These are phyloP conservation scores for Mythimna pallens DNA, from an alignment of 2,888 invertebrate species.

Conservation along the genomic window DNA sequence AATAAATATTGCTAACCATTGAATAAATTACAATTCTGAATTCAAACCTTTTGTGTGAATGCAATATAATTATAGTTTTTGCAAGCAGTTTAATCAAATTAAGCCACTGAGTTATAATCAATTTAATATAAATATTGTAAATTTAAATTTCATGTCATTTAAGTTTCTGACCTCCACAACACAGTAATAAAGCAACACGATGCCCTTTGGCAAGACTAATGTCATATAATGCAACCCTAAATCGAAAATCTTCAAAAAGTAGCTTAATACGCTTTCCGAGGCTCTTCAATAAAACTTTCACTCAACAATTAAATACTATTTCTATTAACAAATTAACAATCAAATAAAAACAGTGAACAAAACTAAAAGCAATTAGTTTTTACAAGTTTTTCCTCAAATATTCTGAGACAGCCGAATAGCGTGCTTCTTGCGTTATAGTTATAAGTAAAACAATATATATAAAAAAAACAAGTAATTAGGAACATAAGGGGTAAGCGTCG, in stretches of 20 bases:
- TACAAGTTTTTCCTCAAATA: constrained; percentile 27
- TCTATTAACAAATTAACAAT: constrained; percentile 12
- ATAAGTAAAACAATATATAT: constrained; percentile 48
- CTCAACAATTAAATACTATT: constrained; percentile 4
- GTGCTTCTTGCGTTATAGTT: constrained; percentile 34
- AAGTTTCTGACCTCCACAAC: not conserved
- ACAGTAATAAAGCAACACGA: not conserved
- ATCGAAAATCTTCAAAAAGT: too few relatives aligned
- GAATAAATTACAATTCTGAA: not conserved
- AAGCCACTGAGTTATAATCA: not conserved
- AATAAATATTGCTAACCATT: not conserved
- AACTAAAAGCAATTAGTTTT: constrained; percentile 22
- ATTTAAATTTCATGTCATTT: too few relatives aligned
- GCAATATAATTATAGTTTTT: not conserved
- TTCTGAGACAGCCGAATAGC: constrained; percentile 35
- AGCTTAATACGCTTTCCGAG: not conserved
- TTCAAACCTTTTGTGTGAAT: not conserved
- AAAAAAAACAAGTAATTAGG: constrained; percentile 64
- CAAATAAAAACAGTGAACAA: constrained; percentile 9
- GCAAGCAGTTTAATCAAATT: not conserved
- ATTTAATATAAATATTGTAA: not conserved
- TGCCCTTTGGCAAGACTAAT: not conserved
- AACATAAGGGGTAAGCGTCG: constrained; percentile 49
- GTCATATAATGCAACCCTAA: not conserved
- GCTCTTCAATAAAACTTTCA: not conserved